A percentile compares a stretch with the other conserved stretches of the same genome.
Evolutionary conservation across 2,113 vertebrate species (phyloP).

Genomic region (Terrapene triunguis): DNA sequence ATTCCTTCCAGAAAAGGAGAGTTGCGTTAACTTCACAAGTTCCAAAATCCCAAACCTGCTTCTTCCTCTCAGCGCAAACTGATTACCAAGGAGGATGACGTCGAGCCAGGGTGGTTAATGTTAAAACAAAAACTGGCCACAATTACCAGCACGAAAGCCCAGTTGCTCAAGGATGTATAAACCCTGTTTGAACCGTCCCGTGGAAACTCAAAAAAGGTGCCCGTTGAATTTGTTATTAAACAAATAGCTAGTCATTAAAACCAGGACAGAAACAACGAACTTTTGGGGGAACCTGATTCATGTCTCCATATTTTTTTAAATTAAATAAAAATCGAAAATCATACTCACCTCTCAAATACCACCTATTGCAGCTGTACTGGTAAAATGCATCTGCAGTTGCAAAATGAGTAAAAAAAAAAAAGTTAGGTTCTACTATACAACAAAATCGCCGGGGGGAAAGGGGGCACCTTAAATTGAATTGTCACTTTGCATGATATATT

Average conservation of each 20-base stretch:
- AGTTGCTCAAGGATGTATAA: constrained; percentile 4
- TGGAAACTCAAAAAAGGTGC: constrained; percentile 6
- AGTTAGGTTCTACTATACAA: neutral
- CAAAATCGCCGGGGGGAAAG: neutral
- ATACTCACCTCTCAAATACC: constrained; percentile 39
- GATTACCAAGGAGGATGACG: constrained; percentile 42
- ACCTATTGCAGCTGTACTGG: neutral
- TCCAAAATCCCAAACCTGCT: neutral
- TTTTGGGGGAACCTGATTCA: neutral
- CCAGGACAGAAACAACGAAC: neutral
- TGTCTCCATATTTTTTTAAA: neutral
- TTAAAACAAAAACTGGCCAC: constrained; percentile 59
- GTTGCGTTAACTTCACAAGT: neutral
- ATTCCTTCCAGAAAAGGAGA: neutral
- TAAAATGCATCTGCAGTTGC: neutral
- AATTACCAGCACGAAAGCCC: neutral
- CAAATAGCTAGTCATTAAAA: neutral
- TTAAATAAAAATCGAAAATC: neutral
- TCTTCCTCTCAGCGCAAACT: constrained; percentile 10
- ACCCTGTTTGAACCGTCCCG: constrained; percentile 35
- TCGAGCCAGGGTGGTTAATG: constrained; percentile 31
- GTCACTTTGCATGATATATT: neutral
- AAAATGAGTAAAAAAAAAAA: neutral
- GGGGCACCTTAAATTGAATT: neutral
- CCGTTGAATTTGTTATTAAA: constrained; percentile 24